Conservation (phyloP, 2,797 vertebrate genomes). For the Cryptoblepharus egeriae region DNA sequence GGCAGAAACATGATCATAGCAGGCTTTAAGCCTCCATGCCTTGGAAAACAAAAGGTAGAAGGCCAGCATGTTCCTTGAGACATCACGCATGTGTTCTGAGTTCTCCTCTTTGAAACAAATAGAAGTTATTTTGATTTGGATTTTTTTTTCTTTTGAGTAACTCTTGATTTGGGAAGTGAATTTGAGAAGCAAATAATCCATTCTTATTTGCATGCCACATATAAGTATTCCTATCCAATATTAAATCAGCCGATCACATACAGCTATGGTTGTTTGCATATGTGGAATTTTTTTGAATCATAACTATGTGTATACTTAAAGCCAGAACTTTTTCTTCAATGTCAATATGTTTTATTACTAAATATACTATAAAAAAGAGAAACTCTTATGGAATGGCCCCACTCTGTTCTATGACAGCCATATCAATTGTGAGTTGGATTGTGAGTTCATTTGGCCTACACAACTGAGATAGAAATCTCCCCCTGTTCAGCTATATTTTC, state of each 20-base stretch:
- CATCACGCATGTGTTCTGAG: neutral
- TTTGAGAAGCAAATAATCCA: slow-evolving; percentile 15
- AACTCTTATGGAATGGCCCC: slow-evolving; percentile 17
- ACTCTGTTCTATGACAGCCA: neutral
- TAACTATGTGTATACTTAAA: slow-evolving; percentile 3
- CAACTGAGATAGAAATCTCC: slow-evolving; percentile 19
- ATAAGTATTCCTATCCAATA: neutral
- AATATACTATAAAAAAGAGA: slow-evolving; percentile 1
- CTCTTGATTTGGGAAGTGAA: slow-evolving; percentile 37
- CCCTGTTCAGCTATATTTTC: slow-evolving; percentile 7
- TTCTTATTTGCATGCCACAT: neutral
- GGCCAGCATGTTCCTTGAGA: neutral
- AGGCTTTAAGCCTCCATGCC: neutral
- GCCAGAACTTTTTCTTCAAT: neutral
- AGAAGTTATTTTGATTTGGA: neutral
- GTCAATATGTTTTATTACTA: neutral
- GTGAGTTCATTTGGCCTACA: neutral
- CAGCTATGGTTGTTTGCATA: neutral
- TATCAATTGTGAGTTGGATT: neutral
- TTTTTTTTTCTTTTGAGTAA: slow-evolving; percentile 11
- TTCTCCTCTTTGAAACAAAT: slow-evolving; percentile 20
- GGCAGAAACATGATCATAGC: slow-evolving; percentile 8
- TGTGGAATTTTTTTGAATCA: neutral
- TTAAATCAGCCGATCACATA: neutral
- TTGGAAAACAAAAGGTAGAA: neutral